phyloP scores from a whole-genome alignment of 2,888 invertebrate genomes.

The Lissocephala sabroskyi region DNA sequence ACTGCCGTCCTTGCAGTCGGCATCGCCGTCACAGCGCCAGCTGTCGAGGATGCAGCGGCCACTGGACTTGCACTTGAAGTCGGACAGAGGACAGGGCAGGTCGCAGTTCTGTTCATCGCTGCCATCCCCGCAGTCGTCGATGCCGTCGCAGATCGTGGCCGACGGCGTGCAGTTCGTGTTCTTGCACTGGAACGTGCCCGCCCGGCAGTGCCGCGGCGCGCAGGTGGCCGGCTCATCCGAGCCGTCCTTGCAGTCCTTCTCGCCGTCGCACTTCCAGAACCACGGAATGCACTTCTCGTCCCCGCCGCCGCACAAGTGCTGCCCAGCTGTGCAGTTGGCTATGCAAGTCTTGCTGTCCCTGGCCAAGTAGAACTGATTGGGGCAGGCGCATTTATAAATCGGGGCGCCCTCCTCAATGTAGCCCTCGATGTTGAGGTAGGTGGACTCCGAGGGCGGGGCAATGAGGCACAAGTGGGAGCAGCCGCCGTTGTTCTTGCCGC shows the following conservation, averaged over 20 bases:
- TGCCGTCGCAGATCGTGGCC: constrained; percentile 93
- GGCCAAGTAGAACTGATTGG: constrained; percentile 91
- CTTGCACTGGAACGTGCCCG: constrained; percentile 94
- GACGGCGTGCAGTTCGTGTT: constrained; percentile 95
- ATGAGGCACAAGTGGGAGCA: constrained; percentile 97
- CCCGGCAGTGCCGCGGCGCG: constrained; percentile 86
- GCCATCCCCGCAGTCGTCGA: constrained; percentile 92
- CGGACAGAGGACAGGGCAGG: constrained; percentile 87
- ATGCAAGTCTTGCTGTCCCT: constrained; percentile 89
- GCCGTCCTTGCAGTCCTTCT: constrained; percentile 92
- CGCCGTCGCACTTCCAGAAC: constrained; percentile 91
- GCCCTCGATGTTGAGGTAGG: constrained; percentile 83
- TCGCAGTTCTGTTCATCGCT: constrained; percentile 91
- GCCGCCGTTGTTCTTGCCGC: constrained; percentile 92
- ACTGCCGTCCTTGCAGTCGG: constrained; percentile 93
- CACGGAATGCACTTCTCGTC: constrained; percentile 83
- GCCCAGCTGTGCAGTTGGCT: constrained; percentile 91
- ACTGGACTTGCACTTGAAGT: constrained; percentile 91
- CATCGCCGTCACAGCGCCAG: constrained; percentile 96
- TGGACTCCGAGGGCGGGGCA: constrained; percentile 84
- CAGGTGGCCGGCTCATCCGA: constrained; percentile 91
- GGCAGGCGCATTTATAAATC: constrained; percentile 90
- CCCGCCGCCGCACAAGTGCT: constrained; percentile 75
- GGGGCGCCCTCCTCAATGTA: constrained; percentile 87
- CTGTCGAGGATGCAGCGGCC: constrained; percentile 91